phyloP scores from a whole-genome alignment of 2,797 vertebrate genomes.

The Peromyscus nudipes region DNA sequence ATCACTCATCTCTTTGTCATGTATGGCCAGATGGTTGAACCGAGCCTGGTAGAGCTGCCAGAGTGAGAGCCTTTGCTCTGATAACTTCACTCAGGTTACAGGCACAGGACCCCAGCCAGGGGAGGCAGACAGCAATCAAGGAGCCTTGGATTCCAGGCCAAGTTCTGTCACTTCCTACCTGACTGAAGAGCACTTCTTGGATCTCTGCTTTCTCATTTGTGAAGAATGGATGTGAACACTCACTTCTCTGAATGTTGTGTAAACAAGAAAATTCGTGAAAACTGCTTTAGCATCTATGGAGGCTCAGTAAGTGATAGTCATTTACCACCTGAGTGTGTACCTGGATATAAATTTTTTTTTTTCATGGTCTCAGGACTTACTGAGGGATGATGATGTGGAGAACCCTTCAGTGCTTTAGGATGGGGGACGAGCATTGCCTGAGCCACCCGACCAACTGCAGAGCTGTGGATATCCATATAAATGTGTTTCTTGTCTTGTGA shows the following conservation, averaged over 20 bases:
- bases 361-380: background rate
- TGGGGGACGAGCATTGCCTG: background rate
- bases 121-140: background rate
- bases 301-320: background rate
- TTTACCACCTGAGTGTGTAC: background rate
- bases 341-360: background rate
- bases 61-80: background rate
- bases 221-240: background rate
- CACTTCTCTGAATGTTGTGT: background rate
- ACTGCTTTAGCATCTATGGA: background rate
- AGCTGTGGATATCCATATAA: background rate
- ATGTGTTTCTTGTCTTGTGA: background rate
- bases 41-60: background rate
- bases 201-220: background rate
- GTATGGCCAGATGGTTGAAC: background rate
- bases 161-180: background rate
- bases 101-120: accelerated
- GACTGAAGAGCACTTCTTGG: background rate
- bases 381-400: background rate
- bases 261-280: background rate
- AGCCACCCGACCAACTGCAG: background rate
- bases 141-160: background rate
- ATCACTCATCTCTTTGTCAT: background rate
- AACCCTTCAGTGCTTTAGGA: background rate
- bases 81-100: background rate